A percentile compares a stretch with the other conserved stretches of the same genome.
Conservation (phyloP, 2,888 invertebrate species). For the Hesperia comma region DNA sequence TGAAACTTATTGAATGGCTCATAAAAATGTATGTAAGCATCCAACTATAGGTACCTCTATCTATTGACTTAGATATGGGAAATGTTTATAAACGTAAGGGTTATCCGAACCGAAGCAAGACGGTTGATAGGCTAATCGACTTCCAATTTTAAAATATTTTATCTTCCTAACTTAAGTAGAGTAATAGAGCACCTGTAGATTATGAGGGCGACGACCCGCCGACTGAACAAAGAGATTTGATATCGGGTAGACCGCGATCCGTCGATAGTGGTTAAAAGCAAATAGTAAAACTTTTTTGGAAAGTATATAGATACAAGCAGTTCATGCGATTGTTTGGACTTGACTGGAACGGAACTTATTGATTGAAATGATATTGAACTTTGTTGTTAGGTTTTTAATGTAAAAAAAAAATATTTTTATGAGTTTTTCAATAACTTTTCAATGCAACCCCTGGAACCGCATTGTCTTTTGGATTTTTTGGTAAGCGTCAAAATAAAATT, state of each 20-base stretch:
- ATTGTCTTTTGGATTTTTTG: too few relatives aligned
- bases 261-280: conserved; percentile 22
- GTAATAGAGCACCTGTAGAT: conserved; percentile 64
- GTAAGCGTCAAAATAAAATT: too few relatives aligned
- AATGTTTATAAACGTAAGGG: conserved; percentile 5
- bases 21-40: too few relatives aligned
- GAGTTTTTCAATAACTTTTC: background rate
- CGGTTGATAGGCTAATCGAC: background rate
- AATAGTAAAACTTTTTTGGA: conserved; percentile 26
- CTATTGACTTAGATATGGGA: background rate
- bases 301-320: conserved; percentile 11
- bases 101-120: background rate
- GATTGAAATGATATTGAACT: too few relatives aligned
- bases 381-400: too few relatives aligned
- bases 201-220: conserved; percentile 64
- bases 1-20: too few relatives aligned
- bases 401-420: conserved; percentile 6
- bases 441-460: too few relatives aligned
- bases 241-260: conserved; percentile 53
- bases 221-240: conserved; percentile 59
- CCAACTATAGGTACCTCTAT: too few relatives aligned
- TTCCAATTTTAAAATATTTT: conserved; percentile 20
- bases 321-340: background rate
- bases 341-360: too few relatives aligned
- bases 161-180: conserved; percentile 50